Percentiles rank a stretch among this genome's conserved stretches.
Conservation (phyloP, 2,113 vertebrate genomes). For the Pteropus alecto region DNA sequence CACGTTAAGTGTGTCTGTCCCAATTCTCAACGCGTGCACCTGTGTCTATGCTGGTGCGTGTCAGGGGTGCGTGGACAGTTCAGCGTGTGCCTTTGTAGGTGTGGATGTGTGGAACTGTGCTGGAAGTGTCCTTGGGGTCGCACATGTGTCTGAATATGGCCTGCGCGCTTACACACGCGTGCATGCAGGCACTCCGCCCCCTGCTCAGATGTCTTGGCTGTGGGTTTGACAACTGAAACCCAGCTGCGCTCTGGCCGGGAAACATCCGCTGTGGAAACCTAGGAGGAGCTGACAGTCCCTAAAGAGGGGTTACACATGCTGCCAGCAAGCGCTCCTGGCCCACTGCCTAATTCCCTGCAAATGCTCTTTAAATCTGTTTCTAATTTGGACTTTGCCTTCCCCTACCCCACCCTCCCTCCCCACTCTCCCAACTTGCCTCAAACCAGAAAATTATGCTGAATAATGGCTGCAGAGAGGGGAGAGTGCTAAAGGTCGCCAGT, state of each 20-base stretch:
- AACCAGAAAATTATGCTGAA: slow-evolving; percentile 75
- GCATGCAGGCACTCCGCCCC: slow-evolving; percentile 37
- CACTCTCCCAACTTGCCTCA: slow-evolving; percentile 48
- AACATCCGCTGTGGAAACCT: slow-evolving; percentile 93
- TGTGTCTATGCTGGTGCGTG: neutral
- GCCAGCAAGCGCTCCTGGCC: slow-evolving; percentile 82
- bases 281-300: slow-evolving; percentile 85
- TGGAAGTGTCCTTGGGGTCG: neutral
- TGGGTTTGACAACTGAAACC: slow-evolving; percentile 87
- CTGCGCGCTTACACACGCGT: neutral
- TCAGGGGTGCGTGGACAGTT: rapidly evolving
- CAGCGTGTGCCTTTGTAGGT: neutral
- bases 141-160: neutral
- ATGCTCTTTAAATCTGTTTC: slow-evolving; percentile 87
- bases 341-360: slow-evolving; percentile 87
- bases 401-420: slow-evolving; percentile 6
- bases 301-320: slow-evolving; percentile 78
- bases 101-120: neutral
- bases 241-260: slow-evolving; percentile 91
- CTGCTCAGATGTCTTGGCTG: slow-evolving; percentile 85
- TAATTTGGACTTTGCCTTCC: slow-evolving; percentile 84
- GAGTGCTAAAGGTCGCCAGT: neutral
- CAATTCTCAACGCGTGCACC: neutral
- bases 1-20: neutral
- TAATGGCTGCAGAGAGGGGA: slow-evolving; percentile 13